Evolutionary conservation across 1,140 invertebrate genomes (phyloP).

Genomic region (Drosophila pachea): DNA sequence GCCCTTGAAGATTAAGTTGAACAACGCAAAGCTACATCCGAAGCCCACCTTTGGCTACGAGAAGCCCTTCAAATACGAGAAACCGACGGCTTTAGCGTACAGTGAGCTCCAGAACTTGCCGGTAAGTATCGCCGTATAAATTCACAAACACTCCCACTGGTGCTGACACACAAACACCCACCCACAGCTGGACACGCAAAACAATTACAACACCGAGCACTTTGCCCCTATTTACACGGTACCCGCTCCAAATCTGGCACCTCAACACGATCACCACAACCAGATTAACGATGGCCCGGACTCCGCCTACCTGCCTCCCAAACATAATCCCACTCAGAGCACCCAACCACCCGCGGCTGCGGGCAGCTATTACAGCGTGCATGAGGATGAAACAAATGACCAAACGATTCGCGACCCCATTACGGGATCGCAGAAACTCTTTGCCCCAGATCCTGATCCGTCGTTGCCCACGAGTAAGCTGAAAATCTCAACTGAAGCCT

Average conservation of each 20-base stretch:
- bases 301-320: slow-evolving; percentile 58
- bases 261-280: slow-evolving; percentile 58
- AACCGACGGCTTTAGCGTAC: slow-evolving; percentile 55
- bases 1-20: slow-evolving; percentile 71
- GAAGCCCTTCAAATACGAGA: slow-evolving; percentile 74
- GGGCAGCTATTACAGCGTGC: slow-evolving; percentile 79
- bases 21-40: slow-evolving; percentile 55
- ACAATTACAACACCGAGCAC: slow-evolving; percentile 70
- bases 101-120: slow-evolving; percentile 66
- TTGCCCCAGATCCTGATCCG: slow-evolving; percentile 80
- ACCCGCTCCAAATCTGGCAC: slow-evolving; percentile 84
- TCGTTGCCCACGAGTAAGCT: slow-evolving; percentile 78
- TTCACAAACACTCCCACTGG: slow-evolving; percentile 2
- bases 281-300: slow-evolving; percentile 54
- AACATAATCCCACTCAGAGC: slow-evolving; percentile 39
- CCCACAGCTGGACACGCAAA: slow-evolving; percentile 67
- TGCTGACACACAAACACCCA: neutral
- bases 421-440: slow-evolving; percentile 78
- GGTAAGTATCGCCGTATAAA: slow-evolving; percentile 49
- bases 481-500: slow-evolving; percentile 76
- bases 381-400: slow-evolving; percentile 79
- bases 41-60: slow-evolving; percentile 70
- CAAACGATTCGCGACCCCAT: slow-evolving; percentile 75
- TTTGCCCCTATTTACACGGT: slow-evolving; percentile 89
- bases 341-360: slow-evolving; percentile 33